phyloP scores from a whole-genome alignment of 2,113 vertebrate genomes.

The Cryptotis parvus region DNA sequence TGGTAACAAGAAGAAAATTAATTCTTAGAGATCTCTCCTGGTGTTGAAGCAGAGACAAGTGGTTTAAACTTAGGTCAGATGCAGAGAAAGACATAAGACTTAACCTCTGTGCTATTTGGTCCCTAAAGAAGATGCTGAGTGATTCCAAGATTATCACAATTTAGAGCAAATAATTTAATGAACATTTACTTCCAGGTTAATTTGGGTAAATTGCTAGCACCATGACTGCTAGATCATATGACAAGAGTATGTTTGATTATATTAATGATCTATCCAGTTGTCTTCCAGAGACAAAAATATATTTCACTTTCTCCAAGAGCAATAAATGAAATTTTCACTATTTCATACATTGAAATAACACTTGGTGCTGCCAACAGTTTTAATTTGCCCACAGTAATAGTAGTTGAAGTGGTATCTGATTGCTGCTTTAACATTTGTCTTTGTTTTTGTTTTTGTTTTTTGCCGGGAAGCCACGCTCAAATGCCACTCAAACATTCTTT shows the following conservation, averaged over 20 bases:
- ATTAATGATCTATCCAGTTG: neutral
- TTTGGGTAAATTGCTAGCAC: neutral
- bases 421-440: too few species aligned
- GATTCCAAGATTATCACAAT: neutral
- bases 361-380: neutral
- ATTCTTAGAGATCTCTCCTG: too few species aligned
- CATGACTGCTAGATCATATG: neutral
- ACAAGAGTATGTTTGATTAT: neutral
- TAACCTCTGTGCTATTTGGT: too few species aligned
- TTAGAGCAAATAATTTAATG: neutral
- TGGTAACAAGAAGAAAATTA: too few species aligned
- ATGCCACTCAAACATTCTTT: too few species aligned
- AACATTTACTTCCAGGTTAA: neutral
- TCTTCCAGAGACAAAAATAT: neutral
- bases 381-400: neutral
- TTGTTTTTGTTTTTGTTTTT: too few species aligned
- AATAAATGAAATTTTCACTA: neutral
- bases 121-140: neutral
- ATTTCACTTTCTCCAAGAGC: neutral
- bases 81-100: too few species aligned
- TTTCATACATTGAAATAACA: neutral
- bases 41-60: too few species aligned
- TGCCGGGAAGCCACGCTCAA: too few species aligned
- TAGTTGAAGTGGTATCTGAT: neutral
- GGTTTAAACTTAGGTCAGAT: too few species aligned